Percentiles rank a stretch among this genome's conserved stretches.
phyloP scores from a whole-genome alignment of 53 echinoderm and acorn worm species.

The Crossaster papposus region DNA sequence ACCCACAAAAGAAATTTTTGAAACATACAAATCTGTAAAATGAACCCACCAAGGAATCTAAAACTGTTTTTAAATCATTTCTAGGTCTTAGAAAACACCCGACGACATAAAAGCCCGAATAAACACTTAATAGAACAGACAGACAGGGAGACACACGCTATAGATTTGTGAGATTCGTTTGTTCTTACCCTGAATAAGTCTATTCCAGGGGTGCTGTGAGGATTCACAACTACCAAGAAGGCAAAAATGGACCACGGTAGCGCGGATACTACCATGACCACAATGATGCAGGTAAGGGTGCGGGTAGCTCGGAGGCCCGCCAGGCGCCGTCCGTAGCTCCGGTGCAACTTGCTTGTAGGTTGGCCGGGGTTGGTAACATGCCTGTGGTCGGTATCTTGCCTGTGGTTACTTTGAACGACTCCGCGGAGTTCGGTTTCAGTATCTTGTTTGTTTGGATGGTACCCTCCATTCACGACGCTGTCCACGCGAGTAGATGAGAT shows the following conservation, averaged over 20 bases:
- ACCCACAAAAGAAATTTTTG: too few species aligned
- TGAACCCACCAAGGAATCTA: too few species aligned
- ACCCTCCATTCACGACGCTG: neutral
- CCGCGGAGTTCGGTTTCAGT: neutral
- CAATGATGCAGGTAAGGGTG: constrained; percentile 12
- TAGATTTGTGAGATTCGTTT: neutral
- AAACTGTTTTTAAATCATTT: too few species aligned
- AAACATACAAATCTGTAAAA: too few species aligned
- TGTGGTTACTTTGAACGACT: neutral
- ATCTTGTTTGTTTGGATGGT: neutral
- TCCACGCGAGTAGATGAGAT: neutral
- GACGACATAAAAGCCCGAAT: too few species aligned
- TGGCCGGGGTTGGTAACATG: neutral
- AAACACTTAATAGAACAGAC: neutral
- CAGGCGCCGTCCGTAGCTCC: neutral
- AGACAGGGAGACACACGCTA: too few species aligned
- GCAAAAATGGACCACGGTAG: constrained; percentile 18
- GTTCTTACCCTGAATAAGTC: neutral
- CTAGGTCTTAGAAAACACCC: too few species aligned
- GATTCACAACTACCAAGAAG: neutral
- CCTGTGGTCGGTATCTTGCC: neutral
- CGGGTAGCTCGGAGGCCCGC: constrained; percentile 19
- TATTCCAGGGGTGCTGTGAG: neutral
- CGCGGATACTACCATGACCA: constrained; percentile 16
- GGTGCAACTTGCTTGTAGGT: neutral